These are phyloP conservation scores for Platysteira castanea DNA, from an alignment of 2,113 vertebrate genomes.

Conservation along the genomic window DNA sequence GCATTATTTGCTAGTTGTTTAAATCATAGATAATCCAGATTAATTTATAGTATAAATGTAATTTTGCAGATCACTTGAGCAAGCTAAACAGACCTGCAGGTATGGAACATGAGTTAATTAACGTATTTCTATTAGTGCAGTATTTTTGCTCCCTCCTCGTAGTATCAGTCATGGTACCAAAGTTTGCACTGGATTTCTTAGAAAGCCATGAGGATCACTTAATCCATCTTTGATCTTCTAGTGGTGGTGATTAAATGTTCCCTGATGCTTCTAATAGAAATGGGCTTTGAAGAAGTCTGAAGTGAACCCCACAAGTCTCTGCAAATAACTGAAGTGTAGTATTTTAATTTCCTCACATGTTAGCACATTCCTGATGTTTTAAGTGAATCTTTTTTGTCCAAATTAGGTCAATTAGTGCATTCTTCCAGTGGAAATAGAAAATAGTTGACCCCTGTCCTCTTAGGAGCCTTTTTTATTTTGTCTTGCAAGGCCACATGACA, in stretches of 20 bases:
- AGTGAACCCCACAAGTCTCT: neutral
- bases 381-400: neutral
- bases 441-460: neutral
- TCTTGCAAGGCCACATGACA: neutral
- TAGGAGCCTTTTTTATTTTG: neutral
- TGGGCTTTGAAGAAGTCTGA: neutral
- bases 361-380: neutral
- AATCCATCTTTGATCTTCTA: neutral
- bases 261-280: neutral
- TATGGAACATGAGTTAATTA: neutral
- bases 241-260: neutral
- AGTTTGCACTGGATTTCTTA: neutral
- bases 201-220: neutral
- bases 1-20: neutral
- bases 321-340: neutral
- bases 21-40: neutral
- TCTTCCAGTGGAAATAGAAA: neutral
- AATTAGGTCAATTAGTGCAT: neutral
- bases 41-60: neutral
- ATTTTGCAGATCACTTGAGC: neutral
- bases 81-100: neutral
- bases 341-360: neutral
- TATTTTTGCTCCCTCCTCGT: neutral
- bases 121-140: neutral
- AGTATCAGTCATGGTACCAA: neutral